A percentile compares a stretch with the other conserved stretches of the same genome.
phyloP scores from a whole-genome alignment of 2,888 invertebrate species.

The Saturnia pavonia region DNA sequence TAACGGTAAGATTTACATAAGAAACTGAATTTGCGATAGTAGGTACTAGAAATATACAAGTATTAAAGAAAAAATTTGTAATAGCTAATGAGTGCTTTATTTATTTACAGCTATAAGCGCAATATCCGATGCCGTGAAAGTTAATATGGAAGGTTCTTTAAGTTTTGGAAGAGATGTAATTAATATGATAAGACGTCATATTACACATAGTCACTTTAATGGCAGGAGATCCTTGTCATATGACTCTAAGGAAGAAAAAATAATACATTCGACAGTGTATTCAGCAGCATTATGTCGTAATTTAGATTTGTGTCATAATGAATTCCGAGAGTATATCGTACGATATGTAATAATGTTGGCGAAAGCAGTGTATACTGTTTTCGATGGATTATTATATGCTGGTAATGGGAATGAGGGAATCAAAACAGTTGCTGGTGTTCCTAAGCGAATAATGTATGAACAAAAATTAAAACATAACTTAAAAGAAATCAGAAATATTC shows the following conservation, averaged over 20 bases:
- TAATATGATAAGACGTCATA: slow-evolving; percentile 46
- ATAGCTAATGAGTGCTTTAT: slow-evolving; percentile 11
- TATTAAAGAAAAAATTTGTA: not conserved
- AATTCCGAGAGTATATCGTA: slow-evolving; percentile 44
- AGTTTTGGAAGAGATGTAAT: slow-evolving; percentile 62
- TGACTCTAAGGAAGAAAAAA: slow-evolving; percentile 32
- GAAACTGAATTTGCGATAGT: slow-evolving; percentile 3
- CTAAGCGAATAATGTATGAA: slow-evolving; percentile 36
- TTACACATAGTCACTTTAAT: slow-evolving; percentile 30
- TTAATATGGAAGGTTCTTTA: slow-evolving; percentile 61
- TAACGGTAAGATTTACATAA: not conserved
- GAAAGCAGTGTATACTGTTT: slow-evolving; percentile 44
- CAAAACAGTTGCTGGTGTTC: slow-evolving; percentile 9
- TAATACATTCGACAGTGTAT: slow-evolving; percentile 42
- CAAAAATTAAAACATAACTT: slow-evolving; percentile 43
- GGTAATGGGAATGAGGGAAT: slow-evolving; percentile 27
- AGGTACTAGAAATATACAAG: not conserved
- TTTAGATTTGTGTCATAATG: slow-evolving; percentile 47
- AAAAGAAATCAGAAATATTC: slow-evolving; percentile 41
- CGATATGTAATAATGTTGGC: slow-evolving; percentile 52
- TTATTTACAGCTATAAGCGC: slow-evolving; percentile 41
- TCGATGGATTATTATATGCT: slow-evolving; percentile 41
- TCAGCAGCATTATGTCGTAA: slow-evolving; percentile 49
- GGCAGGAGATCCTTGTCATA: slow-evolving; percentile 38
- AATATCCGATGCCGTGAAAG: slow-evolving; percentile 47